phyloP scores from a whole-genome alignment of 2,797 vertebrate species.

The Manis crassicaudata region DNA sequence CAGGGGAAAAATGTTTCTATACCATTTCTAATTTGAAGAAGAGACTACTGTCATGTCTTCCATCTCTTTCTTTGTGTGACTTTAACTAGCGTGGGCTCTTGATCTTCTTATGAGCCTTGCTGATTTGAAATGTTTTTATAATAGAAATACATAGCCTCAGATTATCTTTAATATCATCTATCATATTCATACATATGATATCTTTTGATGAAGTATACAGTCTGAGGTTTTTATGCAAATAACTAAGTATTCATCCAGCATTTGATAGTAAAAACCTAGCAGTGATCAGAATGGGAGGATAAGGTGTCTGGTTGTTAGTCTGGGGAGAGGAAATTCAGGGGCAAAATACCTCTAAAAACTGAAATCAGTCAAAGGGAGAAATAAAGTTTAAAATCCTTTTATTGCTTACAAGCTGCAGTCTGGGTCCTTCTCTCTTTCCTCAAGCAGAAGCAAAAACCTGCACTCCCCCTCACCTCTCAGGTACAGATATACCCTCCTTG shows the following conservation, averaged over 20 bases:
- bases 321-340: no score
- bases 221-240: background rate
- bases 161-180: background rate
- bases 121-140: background rate
- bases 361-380: no score
- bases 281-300: background rate
- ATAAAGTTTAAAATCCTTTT: no score
- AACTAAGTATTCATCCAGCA: background rate
- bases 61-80: background rate
- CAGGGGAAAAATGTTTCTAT: background rate
- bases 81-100: background rate
- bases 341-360: no score
- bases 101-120: background rate
- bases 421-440: no score
- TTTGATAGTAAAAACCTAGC: background rate
- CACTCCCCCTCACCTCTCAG: no score
- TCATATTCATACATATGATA: background rate
- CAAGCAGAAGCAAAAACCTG: no score
- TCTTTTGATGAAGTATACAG: background rate
- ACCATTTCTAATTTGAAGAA: background rate
- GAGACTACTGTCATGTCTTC: background rate
- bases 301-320: background rate
- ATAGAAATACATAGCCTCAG: background rate
- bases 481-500: no score
- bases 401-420: no score